Percentiles rank a stretch among this genome's conserved stretches.
phyloP scores from a whole-genome alignment of 1,140 invertebrate species.

The Pomacea maculata region DNA sequence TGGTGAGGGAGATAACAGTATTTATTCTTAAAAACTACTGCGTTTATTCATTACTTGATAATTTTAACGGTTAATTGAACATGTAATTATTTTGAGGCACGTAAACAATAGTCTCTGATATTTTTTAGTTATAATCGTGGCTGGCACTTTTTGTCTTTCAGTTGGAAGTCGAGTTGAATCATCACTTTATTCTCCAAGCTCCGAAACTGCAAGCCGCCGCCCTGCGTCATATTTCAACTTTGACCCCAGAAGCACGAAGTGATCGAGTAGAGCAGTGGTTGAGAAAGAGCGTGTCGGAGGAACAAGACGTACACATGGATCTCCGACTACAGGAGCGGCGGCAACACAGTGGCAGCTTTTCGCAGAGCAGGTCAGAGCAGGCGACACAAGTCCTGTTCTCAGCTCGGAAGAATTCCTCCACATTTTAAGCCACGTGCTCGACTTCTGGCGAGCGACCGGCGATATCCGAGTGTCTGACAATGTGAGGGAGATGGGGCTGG shows the following conservation, averaged over 20 bases:
- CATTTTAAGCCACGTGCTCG: constrained; percentile 2
- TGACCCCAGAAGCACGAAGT: constrained; percentile 18
- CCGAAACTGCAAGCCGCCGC: neutral
- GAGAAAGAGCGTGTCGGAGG: constrained; percentile 11
- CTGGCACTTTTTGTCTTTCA: neutral
- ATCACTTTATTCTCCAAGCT: neutral
- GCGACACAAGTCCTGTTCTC: neutral
- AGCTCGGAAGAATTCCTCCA: constrained; percentile 17
- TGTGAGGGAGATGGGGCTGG: neutral
- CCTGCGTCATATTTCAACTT: neutral
- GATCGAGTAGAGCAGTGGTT: constrained; percentile 16
- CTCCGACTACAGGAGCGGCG: neutral
- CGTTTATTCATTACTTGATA: neutral
- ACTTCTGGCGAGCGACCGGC: constrained; percentile 3
- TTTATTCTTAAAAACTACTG: too few relatives aligned
- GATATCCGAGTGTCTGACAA: neutral
- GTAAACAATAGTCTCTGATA: neutral
- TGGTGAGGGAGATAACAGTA: too few relatives aligned
- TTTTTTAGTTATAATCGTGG: neutral
- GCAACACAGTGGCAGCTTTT: constrained; percentile 16
- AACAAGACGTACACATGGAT: constrained; percentile 6
- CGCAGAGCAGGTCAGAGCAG: neutral
- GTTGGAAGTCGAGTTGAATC: neutral
- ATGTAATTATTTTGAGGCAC: neutral
- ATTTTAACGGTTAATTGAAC: neutral